Evolutionary conservation across 2,888 invertebrate species (phyloP).

Genomic region (Hedya salicella): DNA sequence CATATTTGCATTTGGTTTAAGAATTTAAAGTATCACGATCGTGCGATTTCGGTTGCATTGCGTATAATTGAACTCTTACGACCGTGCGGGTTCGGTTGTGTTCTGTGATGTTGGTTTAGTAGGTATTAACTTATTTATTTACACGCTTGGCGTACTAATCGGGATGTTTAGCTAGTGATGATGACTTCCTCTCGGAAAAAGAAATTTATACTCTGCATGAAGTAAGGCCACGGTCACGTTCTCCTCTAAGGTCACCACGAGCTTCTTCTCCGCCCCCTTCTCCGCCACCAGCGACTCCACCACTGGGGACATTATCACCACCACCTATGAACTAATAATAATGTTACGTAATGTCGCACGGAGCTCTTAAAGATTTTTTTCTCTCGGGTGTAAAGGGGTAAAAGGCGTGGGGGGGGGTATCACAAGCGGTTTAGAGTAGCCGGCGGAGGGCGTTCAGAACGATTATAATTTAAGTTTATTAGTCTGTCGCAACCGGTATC

Average conservation of each 20-base stretch:
- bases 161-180: not conserved
- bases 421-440: no score
- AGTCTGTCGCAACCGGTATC: no score
- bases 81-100: not conserved
- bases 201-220: no score
- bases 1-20: not conserved
- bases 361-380: constrained; percentile 1
- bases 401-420: no score
- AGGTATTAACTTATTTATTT: not conserved
- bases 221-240: no score
- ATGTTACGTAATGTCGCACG: not conserved
- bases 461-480: no score
- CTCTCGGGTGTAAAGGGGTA: constrained; percentile 11
- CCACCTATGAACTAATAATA: not conserved
- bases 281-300: no score
- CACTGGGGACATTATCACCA: not conserved
- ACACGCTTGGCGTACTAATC: not conserved
- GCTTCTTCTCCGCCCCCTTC: no score
- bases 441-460: no score
- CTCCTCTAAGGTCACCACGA: no score
- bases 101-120: not conserved
- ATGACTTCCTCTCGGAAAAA: no score
- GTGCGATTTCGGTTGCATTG: constrained; percentile 8
- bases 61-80: constrained; percentile 5
- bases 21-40: not conserved